Evolutionary conservation across 2,797 vertebrate genomes (phyloP).

Genomic region (Halcyon badia): DNA sequence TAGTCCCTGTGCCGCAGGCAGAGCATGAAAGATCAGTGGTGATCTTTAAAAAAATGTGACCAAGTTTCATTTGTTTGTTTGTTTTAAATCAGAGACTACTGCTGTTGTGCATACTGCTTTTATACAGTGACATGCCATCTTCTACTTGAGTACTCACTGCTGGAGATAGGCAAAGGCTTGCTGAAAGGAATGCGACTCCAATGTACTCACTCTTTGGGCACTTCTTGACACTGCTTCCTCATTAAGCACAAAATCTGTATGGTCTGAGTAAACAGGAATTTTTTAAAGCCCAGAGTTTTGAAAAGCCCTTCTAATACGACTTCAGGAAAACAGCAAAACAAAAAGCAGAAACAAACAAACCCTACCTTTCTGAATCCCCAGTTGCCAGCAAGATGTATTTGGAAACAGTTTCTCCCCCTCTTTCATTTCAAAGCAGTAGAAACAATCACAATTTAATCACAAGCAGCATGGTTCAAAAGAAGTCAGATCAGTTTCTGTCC

Average conservation of each 20-base stretch:
- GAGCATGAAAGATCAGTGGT: background rate
- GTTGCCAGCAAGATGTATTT: background rate
- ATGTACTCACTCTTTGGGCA: background rate
- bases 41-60: background rate
- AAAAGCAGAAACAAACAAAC: background rate
- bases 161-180: background rate
- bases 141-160: background rate
- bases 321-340: background rate
- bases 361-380: background rate
- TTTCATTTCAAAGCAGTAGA: background rate
- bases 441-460: background rate
- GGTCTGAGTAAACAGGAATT: background rate
- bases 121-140: background rate
- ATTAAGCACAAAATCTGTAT: background rate
- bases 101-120: background rate
- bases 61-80: background rate
- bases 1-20: background rate
- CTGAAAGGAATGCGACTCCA: background rate
- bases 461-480: background rate
- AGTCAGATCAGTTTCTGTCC: background rate
- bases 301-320: background rate
- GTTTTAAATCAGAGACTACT: background rate
- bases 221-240: background rate
- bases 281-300: background rate
- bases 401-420: background rate